Percentiles rank a stretch among this genome's conserved stretches.
Conservation (phyloP, 2,888 invertebrate species). For the Coelopa pilipes region DNA sequence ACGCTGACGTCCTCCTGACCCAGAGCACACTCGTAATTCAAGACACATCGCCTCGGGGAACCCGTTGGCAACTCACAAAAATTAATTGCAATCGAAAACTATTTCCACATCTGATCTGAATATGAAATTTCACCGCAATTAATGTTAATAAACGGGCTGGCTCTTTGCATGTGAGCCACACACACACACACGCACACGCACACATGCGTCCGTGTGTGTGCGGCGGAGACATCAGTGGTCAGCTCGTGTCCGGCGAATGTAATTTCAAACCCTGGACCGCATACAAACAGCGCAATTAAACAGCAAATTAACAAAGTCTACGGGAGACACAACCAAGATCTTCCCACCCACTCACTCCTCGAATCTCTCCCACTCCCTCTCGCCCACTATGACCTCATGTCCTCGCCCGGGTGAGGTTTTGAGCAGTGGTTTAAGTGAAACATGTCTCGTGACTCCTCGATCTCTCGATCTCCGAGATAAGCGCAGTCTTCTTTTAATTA, state of each 20-base stretch:
- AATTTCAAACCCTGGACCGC: slow-evolving; percentile 20
- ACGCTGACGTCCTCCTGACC: not conserved
- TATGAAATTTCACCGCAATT: slow-evolving; percentile 24
- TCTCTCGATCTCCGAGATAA: slow-evolving; percentile 1
- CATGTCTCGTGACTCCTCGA: slow-evolving; percentile 7
- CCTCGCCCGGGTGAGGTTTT: not conserved
- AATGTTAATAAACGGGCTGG: slow-evolving; percentile 22
- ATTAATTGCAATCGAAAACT: slow-evolving; percentile 8
- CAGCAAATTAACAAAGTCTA: slow-evolving; percentile 23
- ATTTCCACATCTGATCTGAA: slow-evolving; percentile 9
- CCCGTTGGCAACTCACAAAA: slow-evolving; percentile 10
- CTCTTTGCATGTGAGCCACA: not conserved
- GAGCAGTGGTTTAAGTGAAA: not conserved
- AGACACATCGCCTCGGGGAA: not conserved
- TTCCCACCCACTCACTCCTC: too few relatives aligned
- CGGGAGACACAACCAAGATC: not conserved
- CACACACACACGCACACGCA: not conserved
- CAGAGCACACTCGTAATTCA: not conserved
- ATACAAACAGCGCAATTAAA: slow-evolving; percentile 26
- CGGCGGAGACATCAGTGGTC: slow-evolving; percentile 5
- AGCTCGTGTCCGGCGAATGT: not conserved
- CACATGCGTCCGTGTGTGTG: not conserved
- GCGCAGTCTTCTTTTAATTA: slow-evolving; percentile 17
- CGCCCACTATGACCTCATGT: too few relatives aligned
- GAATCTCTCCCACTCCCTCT: too few relatives aligned